phyloP scores from a whole-genome alignment of 2,888 invertebrate species.

The Chymomyza amoena region DNA sequence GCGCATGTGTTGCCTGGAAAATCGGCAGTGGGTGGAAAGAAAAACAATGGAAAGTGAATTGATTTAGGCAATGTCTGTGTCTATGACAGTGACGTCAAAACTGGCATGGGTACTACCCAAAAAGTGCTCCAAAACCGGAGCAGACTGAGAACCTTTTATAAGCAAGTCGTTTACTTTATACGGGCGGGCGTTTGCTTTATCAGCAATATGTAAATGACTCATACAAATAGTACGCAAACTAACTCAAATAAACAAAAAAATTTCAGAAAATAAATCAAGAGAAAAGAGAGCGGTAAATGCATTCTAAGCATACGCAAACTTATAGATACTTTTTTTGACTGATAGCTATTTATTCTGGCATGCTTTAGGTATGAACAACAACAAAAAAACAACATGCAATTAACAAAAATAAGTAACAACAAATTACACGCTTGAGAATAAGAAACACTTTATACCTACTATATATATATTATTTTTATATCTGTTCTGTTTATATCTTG shows the following conservation, averaged over 20 bases:
- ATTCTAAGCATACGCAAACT: neutral
- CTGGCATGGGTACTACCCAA: neutral
- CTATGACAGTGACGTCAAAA: neutral
- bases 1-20: slow-evolving; percentile 3
- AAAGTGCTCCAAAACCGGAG: neutral
- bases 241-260: slow-evolving; percentile 5
- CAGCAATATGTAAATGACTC: slow-evolving; percentile 9
- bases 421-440: neutral
- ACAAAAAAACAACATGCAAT: neutral
- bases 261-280: slow-evolving; percentile 8
- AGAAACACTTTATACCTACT: neutral
- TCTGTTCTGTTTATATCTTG: neutral
- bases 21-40: neutral
- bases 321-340: neutral
- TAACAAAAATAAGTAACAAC: neutral
- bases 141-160: slow-evolving; percentile 22
- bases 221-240: slow-evolving; percentile 1
- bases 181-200: slow-evolving; percentile 13
- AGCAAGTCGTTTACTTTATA: slow-evolving; percentile 25
- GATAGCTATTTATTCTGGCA: neutral
- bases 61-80: slow-evolving; percentile 25
- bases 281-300: neutral
- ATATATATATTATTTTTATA: neutral
- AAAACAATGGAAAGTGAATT: slow-evolving; percentile 21
- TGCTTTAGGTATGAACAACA: neutral